phyloP scores from a whole-genome alignment of 2,113 vertebrate species.

The Bos javanicus region DNA sequence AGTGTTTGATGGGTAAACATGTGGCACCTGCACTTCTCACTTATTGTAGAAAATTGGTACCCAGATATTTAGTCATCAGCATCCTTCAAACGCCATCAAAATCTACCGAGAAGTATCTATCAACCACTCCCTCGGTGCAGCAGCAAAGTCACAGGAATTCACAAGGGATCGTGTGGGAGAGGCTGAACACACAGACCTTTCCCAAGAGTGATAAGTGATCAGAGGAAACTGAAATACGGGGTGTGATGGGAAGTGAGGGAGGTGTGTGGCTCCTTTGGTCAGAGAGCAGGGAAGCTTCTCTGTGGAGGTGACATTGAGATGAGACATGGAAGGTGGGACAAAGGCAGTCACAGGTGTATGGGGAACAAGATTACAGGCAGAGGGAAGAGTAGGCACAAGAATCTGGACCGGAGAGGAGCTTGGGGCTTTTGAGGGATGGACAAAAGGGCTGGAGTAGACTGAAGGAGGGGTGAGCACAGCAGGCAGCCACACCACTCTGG shows the following conservation, averaged over 20 bases:
- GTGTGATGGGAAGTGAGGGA: rapidly evolving
- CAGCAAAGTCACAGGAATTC: not conserved
- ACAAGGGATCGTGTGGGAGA: not conserved
- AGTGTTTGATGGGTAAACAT: not conserved
- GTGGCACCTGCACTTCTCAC: not conserved
- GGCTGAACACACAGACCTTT: not conserved
- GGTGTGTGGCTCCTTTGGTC: not conserved
- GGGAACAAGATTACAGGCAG: not conserved
- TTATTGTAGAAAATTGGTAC: not conserved
- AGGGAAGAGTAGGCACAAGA: not conserved
- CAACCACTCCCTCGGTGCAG: not conserved
- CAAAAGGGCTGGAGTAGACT: not conserved
- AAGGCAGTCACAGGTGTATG: rapidly evolving
- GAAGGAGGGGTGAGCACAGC: not conserved
- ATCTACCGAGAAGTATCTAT: not conserved
- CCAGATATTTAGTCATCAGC: not conserved
- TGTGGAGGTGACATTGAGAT: not conserved
- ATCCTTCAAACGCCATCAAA: not conserved
- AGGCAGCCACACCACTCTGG: not conserved
- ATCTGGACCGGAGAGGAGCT: not conserved
- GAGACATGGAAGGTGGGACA: rapidly evolving
- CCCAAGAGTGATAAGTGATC: not conserved
- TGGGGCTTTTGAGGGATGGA: not conserved
- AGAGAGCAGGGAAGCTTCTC: not conserved
- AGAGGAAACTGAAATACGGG: not conserved